Percentiles rank a stretch among this genome's conserved stretches.
phyloP scores from a whole-genome alignment of 2,888 invertebrate genomes.

The Noctua janthe region DNA sequence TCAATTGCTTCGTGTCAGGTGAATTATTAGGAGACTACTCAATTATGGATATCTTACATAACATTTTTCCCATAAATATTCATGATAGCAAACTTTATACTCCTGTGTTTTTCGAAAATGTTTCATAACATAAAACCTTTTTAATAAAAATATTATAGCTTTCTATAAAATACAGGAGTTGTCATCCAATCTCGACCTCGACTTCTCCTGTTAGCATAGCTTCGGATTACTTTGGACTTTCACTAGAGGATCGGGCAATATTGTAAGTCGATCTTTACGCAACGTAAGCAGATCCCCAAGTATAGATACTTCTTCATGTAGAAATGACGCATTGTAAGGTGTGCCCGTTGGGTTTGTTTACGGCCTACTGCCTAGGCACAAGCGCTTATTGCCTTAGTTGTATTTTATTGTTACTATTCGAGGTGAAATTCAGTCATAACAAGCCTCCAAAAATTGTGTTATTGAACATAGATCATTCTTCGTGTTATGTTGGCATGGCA shows the following conservation, averaged over 20 bases:
- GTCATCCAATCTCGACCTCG: neutral
- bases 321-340: slow-evolving; percentile 33
- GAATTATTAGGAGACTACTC: slow-evolving; percentile 13
- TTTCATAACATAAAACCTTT: neutral
- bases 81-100: neutral
- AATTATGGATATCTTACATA: neutral
- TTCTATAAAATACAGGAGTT: neutral
- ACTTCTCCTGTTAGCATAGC: slow-evolving; percentile 8
- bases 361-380: slow-evolving; percentile 1
- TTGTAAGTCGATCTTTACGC: slow-evolving; percentile 16
- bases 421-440: neutral
- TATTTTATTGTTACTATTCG: slow-evolving; percentile 17
- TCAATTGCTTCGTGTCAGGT: slow-evolving; percentile 5
- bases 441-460: neutral
- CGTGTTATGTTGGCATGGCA: neutral
- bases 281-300: slow-evolving; percentile 20
- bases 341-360: slow-evolving; percentile 19
- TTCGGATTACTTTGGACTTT: slow-evolving; percentile 39
- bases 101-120: neutral
- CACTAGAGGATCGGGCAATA: neutral
- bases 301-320: slow-evolving; percentile 9
- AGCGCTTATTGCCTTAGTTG: neutral
- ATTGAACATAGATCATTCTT: neutral
- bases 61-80: neutral
- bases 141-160: neutral